A percentile compares a stretch with the other conserved stretches of the same genome.
phyloP scores from a whole-genome alignment of 2,888 invertebrate genomes.

The Notodonta ziczac region DNA sequence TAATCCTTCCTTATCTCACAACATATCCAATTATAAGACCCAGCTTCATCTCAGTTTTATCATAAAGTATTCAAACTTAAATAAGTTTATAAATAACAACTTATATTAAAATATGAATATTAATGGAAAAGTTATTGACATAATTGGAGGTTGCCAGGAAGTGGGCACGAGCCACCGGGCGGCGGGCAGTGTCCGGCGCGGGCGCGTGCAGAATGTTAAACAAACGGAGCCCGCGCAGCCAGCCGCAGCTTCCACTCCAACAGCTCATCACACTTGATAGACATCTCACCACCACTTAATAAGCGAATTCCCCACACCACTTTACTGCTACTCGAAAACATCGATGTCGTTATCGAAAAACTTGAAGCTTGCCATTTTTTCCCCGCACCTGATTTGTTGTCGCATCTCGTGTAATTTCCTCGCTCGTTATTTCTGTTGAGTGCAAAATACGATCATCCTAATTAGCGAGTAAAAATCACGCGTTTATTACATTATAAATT shows the following conservation, averaged over 20 bases:
- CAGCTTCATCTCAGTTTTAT: too few relatives aligned
- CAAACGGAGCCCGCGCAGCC: slow-evolving; percentile 20
- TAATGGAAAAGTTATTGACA: slow-evolving; percentile 23
- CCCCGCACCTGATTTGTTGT: slow-evolving; percentile 40
- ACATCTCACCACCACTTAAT: slow-evolving; percentile 55
- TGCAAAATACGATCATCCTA: slow-evolving; percentile 44
- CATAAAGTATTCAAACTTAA: too few relatives aligned
- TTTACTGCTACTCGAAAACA: slow-evolving; percentile 41
- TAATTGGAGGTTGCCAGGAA: slow-evolving; percentile 39
- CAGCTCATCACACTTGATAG: slow-evolving; percentile 49
- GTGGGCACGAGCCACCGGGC: slow-evolving; percentile 30
- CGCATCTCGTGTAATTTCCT: slow-evolving; percentile 39
- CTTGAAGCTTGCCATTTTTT: slow-evolving; percentile 38
- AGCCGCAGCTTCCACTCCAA: slow-evolving; percentile 14
- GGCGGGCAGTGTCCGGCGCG: slow-evolving; percentile 28
- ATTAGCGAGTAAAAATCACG: slow-evolving; percentile 55
- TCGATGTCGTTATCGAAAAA: slow-evolving; percentile 39
- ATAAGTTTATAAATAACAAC: background rate
- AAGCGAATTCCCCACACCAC: slow-evolving; percentile 56
- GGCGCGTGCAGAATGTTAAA: slow-evolving; percentile 44
- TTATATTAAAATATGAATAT: slow-evolving; percentile 13
- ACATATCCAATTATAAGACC: too few relatives aligned
- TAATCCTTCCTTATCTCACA: too few relatives aligned
- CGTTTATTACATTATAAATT: slow-evolving; percentile 47
- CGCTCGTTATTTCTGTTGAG: slow-evolving; percentile 40